Evolutionary conservation across 2,113 vertebrate species (phyloP).

Genomic region (Silurus glanis): DNA sequence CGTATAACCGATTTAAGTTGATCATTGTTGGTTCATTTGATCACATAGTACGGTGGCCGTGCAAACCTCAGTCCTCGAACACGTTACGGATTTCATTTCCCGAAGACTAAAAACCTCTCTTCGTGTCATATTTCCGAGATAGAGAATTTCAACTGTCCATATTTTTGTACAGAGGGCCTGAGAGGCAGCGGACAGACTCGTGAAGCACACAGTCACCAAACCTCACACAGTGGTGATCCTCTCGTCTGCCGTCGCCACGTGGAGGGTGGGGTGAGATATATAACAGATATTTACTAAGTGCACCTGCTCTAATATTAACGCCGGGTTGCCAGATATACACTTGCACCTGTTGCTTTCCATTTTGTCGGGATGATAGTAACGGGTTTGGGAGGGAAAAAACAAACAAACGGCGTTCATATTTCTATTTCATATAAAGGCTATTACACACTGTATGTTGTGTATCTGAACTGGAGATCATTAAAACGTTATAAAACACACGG

Average conservation of each 20-base stretch:
- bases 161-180: constrained; percentile 49
- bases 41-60: not conserved
- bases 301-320: constrained; percentile 58
- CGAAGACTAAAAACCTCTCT: constrained; percentile 58
- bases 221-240: constrained; percentile 68
- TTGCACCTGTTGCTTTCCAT: constrained; percentile 80
- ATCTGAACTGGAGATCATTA: constrained; percentile 79
- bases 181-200: constrained; percentile 64
- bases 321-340: constrained; percentile 63
- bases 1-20: not conserved
- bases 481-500: constrained; percentile 73
- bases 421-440: constrained; percentile 82
- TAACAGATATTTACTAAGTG: constrained; percentile 64
- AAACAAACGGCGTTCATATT: constrained; percentile 71
- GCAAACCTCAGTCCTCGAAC: not conserved
- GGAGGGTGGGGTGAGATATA: not conserved
- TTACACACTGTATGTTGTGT: constrained; percentile 83
- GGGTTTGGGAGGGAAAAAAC: constrained; percentile 61
- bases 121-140: constrained; percentile 54
- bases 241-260: constrained; percentile 66
- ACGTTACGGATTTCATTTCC: constrained; percentile 40
- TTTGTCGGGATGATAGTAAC: constrained; percentile 66
- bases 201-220: constrained; percentile 74
- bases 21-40: not conserved
- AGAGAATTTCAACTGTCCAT: constrained; percentile 53